Evolutionary conservation across 2,797 vertebrate species (phyloP), one percentile per base, ranked within the genome.

Genomic region (Aldrovandia affinis): DNA sequence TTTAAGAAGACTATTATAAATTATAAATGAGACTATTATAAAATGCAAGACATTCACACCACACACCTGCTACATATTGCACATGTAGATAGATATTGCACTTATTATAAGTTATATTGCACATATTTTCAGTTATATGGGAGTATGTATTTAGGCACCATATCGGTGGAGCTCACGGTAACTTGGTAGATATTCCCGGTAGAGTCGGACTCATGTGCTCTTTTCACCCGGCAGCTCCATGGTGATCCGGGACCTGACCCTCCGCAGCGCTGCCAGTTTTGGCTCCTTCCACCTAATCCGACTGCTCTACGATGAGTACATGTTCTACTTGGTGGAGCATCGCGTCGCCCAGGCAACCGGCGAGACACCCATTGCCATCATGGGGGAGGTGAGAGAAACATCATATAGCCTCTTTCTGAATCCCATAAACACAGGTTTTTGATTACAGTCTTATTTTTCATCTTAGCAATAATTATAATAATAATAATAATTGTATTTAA

Each of bases 281-380:
- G 98, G 98, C 61, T 99, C 98, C 89, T 99, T 99, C 93, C 98
- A 99, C 94, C 95, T 99, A 87, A 99, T 99, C 90, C 97, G 98
- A 78, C 96, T 99, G 90, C 96, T 99, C 7, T 99, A 99, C 0
- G 98, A 99, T 0, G 98, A 99, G 88, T 99, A 99, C 94, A 99
- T 99, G 98, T 99, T 99, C 92, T 99, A 99, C 92, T 94, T 99
- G 88, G 98, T 99, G 85, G 98, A 99, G 92, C 98, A 99, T 78
- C 97, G 98, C 0, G 98, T 99, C 15, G 98, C 98, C n/a, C 96
- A 97, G 89, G 98, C 97, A 0, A 98, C 97, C 0, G 98, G 98
- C 78, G 98, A 99, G 94, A 99, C 97, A 0, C 96, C 98, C 0
- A 99, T 99, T 0, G 97, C 97, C 0, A 96, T 99, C 70, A 99